Percentiles rank a stretch among this genome's conserved stretches.
Evolutionary conservation across 1,140 invertebrate species (phyloP).

Genomic region (Trachymyrmex cornetzi): DNA sequence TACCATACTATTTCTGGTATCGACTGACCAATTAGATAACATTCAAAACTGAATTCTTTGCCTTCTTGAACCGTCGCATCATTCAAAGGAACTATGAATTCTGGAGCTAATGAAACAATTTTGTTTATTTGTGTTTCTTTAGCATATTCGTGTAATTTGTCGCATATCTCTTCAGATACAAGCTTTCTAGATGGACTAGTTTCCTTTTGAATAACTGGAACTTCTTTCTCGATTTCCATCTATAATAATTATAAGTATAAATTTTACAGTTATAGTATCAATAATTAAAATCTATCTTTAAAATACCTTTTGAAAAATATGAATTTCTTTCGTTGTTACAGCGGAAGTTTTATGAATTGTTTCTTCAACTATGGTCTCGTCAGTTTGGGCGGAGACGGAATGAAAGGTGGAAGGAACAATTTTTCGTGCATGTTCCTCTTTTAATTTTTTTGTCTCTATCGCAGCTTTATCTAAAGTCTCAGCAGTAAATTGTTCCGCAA

Average conservation of each 20-base stretch:
- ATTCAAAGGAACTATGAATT: conserved; percentile 89
- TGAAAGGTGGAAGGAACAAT: conserved; percentile 59
- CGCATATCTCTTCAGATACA: conserved; percentile 33
- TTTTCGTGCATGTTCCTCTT: conserved; percentile 76
- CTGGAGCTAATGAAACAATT: conserved; percentile 83
- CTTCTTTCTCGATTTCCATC: conserved; percentile 75
- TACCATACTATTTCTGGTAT: conserved; percentile 90
- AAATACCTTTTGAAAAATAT: conserved; percentile 81
- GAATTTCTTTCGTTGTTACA: conserved; percentile 81
- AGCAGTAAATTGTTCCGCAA: conserved; percentile 85
- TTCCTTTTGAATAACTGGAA: conserved; percentile 74
- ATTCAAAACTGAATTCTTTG: conserved; percentile 89
- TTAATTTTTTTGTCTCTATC: conserved; percentile 85
- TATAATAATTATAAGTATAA: conserved; percentile 38
- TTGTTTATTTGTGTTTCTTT: conserved; percentile 53
- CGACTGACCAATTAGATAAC: conserved; percentile 87
- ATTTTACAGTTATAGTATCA: conserved; percentile 32
- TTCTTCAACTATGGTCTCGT: conserved; percentile 77
- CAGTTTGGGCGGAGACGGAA: conserved; percentile 78
- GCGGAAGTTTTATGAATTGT: conserved; percentile 77
- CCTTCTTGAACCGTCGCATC: conserved; percentile 93
- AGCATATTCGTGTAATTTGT: neutral
- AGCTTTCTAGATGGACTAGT: conserved; percentile 75
- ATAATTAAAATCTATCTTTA: neutral
- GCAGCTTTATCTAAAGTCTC: conserved; percentile 86